Conservation (phyloP, 92 coral and sea anemone species). For the Virgularia gustaviana region DNA sequence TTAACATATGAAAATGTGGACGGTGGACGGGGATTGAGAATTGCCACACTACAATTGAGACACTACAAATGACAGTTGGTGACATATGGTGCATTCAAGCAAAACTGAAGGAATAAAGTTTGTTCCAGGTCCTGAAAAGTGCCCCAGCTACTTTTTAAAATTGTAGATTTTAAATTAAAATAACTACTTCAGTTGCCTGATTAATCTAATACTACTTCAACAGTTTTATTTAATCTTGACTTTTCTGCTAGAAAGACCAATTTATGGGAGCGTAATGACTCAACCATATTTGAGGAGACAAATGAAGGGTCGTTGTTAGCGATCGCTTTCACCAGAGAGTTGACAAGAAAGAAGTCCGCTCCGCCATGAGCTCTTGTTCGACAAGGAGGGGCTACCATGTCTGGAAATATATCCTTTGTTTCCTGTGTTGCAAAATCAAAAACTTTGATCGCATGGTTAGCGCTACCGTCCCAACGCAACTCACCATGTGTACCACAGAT, state of each 20-base stretch:
- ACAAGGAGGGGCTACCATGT: not conserved
- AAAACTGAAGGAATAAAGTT: too few relatives aligned
- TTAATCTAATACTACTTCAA: not conserved
- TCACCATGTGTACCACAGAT: slow-evolving; percentile 28
- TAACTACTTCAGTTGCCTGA: not conserved
- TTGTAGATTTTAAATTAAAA: not conserved
- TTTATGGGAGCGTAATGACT: slow-evolving; percentile 3
- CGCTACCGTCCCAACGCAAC: slow-evolving; percentile 21
- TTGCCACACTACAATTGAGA: too few relatives aligned
- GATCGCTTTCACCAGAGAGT: slow-evolving; percentile 3
- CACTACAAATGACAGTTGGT: too few relatives aligned
- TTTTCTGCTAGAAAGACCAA: slow-evolving; percentile 18
- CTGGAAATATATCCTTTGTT: not conserved
- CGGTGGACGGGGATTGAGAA: too few relatives aligned
- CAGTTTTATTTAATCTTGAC: slow-evolving; percentile 5
- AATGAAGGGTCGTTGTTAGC: slow-evolving; percentile 16
- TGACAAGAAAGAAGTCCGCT: slow-evolving; percentile 27
- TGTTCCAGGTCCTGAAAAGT: too few relatives aligned
- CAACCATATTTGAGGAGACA: not conserved
- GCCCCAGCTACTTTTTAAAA: not conserved
- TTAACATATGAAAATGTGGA: too few relatives aligned
- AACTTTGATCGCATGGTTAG: not conserved
- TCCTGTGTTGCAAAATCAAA: slow-evolving; percentile 7
- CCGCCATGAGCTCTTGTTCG: slow-evolving; percentile 13
- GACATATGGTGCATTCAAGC: too few relatives aligned